Percentiles rank a stretch among this genome's conserved stretches.
Conservation (phyloP, 2,888 invertebrate genomes). For the Chymomyza fuscimana region DNA sequence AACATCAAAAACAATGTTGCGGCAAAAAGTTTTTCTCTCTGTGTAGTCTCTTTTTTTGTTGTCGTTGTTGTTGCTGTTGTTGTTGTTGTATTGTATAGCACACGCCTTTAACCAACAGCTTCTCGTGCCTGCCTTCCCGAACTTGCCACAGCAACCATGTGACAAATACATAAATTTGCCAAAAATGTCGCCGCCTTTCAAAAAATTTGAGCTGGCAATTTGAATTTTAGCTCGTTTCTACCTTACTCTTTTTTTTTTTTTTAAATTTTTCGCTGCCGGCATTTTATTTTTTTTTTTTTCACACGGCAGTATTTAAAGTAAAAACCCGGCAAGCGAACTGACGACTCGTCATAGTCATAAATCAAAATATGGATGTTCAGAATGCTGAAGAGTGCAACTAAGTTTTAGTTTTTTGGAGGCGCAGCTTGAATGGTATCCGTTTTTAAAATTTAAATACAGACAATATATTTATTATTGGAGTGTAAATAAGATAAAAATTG, state of each 20-base stretch:
- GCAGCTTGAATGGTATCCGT: slow-evolving; percentile 41
- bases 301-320: slow-evolving; percentile 35
- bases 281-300: slow-evolving; percentile 6
- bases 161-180: slow-evolving; percentile 78
- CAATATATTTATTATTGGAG: too few relatives aligned
- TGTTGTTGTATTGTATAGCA: slow-evolving; percentile 24
- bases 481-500: too few relatives aligned
- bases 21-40: slow-evolving; percentile 54
- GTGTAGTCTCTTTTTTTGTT: slow-evolving; percentile 21
- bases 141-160: slow-evolving; percentile 27
- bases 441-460: slow-evolving; percentile 18
- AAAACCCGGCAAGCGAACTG: slow-evolving; percentile 33
- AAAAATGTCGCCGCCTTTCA: slow-evolving; percentile 76
- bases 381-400: neutral
- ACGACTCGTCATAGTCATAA: slow-evolving; percentile 47
- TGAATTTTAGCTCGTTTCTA: slow-evolving; percentile 54
- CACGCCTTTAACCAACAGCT: slow-evolving; percentile 22
- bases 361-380: slow-evolving; percentile 35
- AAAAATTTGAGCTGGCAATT: slow-evolving; percentile 72
- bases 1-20: slow-evolving; percentile 60
- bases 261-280: slow-evolving; percentile 1
- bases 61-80: neutral
- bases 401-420: slow-evolving; percentile 6
- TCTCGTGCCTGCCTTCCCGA: neutral
- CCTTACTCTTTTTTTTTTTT: neutral